These are phyloP conservation scores for Stictocephala bisonia DNA, from an alignment of 2,888 invertebrate genomes.

Conservation along the genomic window DNA sequence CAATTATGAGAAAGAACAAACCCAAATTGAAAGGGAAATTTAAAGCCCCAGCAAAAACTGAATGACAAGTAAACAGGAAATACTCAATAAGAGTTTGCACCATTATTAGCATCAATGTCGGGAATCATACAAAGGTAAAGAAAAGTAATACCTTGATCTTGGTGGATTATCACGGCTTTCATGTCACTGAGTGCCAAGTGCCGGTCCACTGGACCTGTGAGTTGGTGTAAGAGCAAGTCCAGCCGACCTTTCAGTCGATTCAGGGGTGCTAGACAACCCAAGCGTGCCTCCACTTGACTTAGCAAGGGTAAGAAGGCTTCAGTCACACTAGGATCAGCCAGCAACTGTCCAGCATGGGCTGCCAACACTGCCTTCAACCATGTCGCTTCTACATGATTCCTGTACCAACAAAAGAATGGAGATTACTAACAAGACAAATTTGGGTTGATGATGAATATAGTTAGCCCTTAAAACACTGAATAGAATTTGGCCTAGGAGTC, in stretches of 20 bases:
- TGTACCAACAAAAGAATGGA: slow-evolving; percentile 58
- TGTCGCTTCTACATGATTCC: slow-evolving; percentile 68
- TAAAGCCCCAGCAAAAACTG: no score
- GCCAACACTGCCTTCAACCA: slow-evolving; percentile 72
- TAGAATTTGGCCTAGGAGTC: no score
- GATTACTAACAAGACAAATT: no score
- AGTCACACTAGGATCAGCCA: slow-evolving; percentile 72
- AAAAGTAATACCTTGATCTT: slow-evolving; percentile 64
- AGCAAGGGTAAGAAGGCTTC: slow-evolving; percentile 70
- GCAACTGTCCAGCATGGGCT: slow-evolving; percentile 71
- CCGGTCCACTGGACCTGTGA: slow-evolving; percentile 64
- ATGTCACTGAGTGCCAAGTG: slow-evolving; percentile 64
- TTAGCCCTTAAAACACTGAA: no score
- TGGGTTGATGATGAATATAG: no score
- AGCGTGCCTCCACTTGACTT: slow-evolving; percentile 70
- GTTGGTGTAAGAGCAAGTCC: slow-evolving; percentile 70
- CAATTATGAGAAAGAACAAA: no score
- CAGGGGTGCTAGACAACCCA: slow-evolving; percentile 68
- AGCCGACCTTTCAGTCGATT: slow-evolving; percentile 72
- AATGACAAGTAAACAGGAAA: no score
- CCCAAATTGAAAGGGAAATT: no score
- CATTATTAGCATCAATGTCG: no score
- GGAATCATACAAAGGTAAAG: no score
- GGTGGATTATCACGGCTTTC: slow-evolving; percentile 68
- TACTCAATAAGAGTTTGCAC: no score